Base-by-base conservation (phyloP, 2,113 vertebrate genomes). In the Macroglossus sobrinus region DNA sequence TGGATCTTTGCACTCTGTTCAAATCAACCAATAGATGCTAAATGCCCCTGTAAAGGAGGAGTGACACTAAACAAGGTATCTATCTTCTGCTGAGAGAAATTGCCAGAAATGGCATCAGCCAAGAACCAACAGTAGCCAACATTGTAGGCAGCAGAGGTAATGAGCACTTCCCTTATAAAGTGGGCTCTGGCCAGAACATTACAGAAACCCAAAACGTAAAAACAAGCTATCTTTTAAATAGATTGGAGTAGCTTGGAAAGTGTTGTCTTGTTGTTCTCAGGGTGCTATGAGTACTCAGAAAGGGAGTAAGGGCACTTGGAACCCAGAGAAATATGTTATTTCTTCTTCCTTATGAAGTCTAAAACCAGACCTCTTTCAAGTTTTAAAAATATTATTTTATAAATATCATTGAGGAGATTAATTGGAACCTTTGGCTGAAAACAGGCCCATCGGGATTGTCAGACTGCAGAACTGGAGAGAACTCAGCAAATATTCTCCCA, bases 291-390 rank as follows among this genome's bases (percentile, higher is more conserved):
- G 11, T 21, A 19, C 8, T 26, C 12, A 26, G 21, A 76, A 55
- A 50, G 43, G 33, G 19, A 63, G 47, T n/a, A 13, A 13, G 18
- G 5, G 15, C 12, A 40, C 63, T 93, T 55, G 88, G 47, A 94
- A 86, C 45, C 74, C n/a, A 78, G 43, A 33, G 24, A 68, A 95
- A 87, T 55, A 15, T 76, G 7, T 24, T 53, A 38, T 68, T 53
- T 95, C 61, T 71, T 33, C 16, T 80, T 97, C 7, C 4, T 35
- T 63, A 13, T 61, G 9, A 84, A 53, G 71, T 28, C 55, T 94
- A 26, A 79, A 84, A 78, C 22, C 79, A 43, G 86, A 61, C 1
- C 2, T 24, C 26, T 47, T 66, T 71, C 0, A 0, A n/a, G 11
- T 4, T 94, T n/a, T 85, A 84, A 89, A 35, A 61, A 88, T 50